These are phyloP conservation scores for Eutolmus rufibarbis DNA, from an alignment of 2,888 invertebrate species.

Conservation along the genomic window DNA sequence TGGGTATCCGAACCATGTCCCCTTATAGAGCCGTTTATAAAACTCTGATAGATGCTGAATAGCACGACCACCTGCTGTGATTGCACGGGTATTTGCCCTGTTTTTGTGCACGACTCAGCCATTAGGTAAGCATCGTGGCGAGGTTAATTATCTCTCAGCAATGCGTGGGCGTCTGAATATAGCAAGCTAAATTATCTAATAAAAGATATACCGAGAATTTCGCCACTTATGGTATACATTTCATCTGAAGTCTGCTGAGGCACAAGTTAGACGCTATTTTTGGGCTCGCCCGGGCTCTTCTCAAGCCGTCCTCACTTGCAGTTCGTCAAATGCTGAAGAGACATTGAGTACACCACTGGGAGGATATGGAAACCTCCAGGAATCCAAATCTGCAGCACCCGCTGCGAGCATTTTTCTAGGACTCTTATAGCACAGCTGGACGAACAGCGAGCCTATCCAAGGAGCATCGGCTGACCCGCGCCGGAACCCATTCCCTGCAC, in stretches of 20 bases:
- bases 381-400: conserved; percentile 5
- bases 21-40: not conserved
- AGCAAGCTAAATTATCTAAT: not conserved
- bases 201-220: not conserved
- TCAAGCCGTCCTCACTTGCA: not conserved
- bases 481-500: conserved; percentile 47
- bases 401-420: conserved; percentile 17
- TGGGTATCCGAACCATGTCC: not conserved
- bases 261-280: not conserved
- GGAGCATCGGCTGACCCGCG: conserved; percentile 46
- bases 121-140: not conserved
- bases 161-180: not conserved
- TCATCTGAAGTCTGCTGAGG: not conserved
- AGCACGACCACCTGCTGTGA: conserved; percentile 15
- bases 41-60: conserved; percentile 14
- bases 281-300: not conserved
- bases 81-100: not conserved
- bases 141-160: not conserved
- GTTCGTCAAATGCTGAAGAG: conserved; percentile 4
- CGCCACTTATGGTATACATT: no score
- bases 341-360: not conserved
- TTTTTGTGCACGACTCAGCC: not conserved
- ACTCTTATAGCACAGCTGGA: conserved; percentile 37
- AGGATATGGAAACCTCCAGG: conserved; percentile 7
- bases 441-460: conserved; percentile 35